Percentiles rank a stretch among this genome's conserved stretches.
phyloP scores from a whole-genome alignment of 2,113 vertebrate species.

The Rhea pennata region DNA sequence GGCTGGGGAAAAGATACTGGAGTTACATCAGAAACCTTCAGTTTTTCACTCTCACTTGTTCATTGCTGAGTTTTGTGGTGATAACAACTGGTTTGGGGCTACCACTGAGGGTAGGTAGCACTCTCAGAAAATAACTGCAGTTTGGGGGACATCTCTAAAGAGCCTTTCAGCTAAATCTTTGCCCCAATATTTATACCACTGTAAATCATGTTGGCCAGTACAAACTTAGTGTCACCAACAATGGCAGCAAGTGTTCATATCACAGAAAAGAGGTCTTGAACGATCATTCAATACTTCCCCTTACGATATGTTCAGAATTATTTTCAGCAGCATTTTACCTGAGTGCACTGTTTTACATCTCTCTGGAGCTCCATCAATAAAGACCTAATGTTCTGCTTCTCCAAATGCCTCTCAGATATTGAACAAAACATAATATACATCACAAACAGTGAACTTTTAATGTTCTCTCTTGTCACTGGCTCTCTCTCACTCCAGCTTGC shows the following conservation, averaged over 20 bases:
- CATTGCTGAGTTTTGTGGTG: not conserved
- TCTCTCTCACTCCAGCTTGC: not conserved
- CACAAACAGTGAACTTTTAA: not conserved
- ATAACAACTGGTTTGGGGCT: not conserved
- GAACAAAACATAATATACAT: not conserved
- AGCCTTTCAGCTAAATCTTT: not conserved
- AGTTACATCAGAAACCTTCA: not conserved
- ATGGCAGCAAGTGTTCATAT: not conserved
- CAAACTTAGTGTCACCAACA: not conserved
- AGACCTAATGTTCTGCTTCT: not conserved
- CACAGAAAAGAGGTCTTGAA: not conserved
- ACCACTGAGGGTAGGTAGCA: not conserved
- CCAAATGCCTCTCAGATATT: not conserved
- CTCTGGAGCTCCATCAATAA: not conserved
- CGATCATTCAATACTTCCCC: not conserved
- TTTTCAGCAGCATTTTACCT: not conserved
- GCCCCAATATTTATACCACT: not conserved
- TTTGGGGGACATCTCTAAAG: not conserved
- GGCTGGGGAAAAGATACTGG: not conserved
- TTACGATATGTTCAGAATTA: not conserved
- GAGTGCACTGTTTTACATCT: not conserved
- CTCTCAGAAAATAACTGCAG: not conserved
- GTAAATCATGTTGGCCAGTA: not conserved
- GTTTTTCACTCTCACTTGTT: not conserved
- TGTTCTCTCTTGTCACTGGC: not conserved